Evolutionary conservation across 2,888 invertebrate genomes (phyloP).

Genomic region (Macropis europaea): DNA sequence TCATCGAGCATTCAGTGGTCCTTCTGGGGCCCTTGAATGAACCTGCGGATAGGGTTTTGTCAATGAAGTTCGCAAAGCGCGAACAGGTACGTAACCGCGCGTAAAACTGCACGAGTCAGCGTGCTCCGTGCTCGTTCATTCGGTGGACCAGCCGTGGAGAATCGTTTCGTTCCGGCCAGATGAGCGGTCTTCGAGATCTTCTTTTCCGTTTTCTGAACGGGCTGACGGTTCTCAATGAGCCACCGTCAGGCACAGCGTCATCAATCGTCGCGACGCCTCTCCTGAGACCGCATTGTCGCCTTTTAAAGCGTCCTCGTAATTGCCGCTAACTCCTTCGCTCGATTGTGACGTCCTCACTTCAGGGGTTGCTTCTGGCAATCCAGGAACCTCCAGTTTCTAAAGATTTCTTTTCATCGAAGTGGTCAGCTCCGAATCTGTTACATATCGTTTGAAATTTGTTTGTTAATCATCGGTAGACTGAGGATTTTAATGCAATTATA

Average conservation of each 20-base stretch:
- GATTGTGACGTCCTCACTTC: background rate
- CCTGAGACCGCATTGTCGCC: constrained; percentile 29
- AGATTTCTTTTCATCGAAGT: no score
- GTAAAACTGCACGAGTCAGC: constrained; percentile 47
- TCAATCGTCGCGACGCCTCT: constrained; percentile 23
- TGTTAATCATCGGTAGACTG: no score
- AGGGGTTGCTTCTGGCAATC: background rate
- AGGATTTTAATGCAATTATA: no score
- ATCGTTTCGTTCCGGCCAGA: constrained; percentile 72
- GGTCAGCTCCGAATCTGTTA: no score
- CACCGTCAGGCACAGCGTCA: background rate
- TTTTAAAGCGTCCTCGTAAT: constrained; percentile 40
- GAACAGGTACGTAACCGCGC: constrained; percentile 27
- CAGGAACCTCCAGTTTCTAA: no score
- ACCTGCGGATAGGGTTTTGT: background rate
- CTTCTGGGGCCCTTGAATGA: constrained; percentile 18
- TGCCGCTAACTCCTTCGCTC: constrained; percentile 32
- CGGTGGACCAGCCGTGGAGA: constrained; percentile 49
- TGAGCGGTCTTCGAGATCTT: constrained; percentile 32
- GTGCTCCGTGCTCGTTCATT: constrained; percentile 32
- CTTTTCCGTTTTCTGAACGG: background rate
- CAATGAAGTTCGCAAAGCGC: constrained; percentile 32
- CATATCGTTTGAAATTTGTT: no score
- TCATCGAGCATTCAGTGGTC: background rate
- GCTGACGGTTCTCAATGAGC: constrained; percentile 1